Percentiles rank a stretch among this genome's conserved stretches.
These are phyloP conservation scores for Cyrtonyx montezumae DNA, from an alignment of 2,113 vertebrate genomes.

Conservation along the genomic window DNA sequence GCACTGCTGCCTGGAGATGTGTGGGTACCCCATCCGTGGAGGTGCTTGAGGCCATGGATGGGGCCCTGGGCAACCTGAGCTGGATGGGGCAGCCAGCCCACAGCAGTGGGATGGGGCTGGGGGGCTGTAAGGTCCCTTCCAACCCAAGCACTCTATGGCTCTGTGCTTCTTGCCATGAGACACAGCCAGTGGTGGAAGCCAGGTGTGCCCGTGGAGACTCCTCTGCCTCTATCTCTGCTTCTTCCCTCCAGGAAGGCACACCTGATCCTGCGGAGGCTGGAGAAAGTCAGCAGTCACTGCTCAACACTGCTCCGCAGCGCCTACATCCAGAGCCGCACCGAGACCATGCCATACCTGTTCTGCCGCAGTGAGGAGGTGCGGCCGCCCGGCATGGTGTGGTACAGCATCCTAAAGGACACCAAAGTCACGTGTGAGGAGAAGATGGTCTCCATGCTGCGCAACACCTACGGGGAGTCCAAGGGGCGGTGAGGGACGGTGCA, in stretches of 20 bases:
- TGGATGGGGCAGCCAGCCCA: neutral
- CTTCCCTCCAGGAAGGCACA: conserved; percentile 89
- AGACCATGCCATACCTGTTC: conserved; percentile 91
- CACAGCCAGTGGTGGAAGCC: neutral
- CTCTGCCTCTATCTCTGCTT: neutral
- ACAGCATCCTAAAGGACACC: conserved; percentile 90
- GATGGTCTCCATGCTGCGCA: conserved; percentile 94
- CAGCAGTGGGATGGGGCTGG: too few species aligned
- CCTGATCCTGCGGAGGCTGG: conserved; percentile 90
- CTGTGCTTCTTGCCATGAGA: neutral
- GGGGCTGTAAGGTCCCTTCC: neutral
- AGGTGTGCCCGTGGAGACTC: neutral
- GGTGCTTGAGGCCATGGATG: neutral
- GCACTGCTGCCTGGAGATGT: neutral
- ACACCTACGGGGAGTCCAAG: conserved; percentile 95
- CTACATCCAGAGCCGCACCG: conserved; percentile 95
- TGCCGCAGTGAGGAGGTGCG: conserved; percentile 90
- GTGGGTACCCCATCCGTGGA: too few species aligned
- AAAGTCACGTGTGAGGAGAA: conserved; percentile 93
- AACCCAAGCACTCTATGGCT: neutral
- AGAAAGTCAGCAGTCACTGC: conserved; percentile 91
- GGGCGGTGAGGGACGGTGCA: conserved; percentile 87
- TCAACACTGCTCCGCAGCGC: conserved; percentile 87
- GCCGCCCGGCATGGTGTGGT: conserved; percentile 85
- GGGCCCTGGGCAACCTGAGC: neutral